These are phyloP conservation scores for Acrocera orbiculus DNA, from an alignment of 2,888 invertebrate species.

Conservation along the genomic window DNA sequence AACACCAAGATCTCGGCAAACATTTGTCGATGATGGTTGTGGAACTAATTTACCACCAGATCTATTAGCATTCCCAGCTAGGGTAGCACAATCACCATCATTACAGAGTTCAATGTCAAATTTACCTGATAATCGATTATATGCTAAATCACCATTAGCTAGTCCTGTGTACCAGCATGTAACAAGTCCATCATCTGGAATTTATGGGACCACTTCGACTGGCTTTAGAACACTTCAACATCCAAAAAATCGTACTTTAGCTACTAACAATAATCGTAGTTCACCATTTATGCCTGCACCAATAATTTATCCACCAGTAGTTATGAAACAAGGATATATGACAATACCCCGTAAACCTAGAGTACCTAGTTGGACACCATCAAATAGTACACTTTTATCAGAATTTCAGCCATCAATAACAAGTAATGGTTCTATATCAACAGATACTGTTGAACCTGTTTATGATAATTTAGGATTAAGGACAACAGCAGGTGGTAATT, in stretches of 20 bases:
- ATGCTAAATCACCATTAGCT: constrained; percentile 32
- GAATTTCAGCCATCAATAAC: constrained; percentile 21
- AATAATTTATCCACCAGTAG: constrained; percentile 41
- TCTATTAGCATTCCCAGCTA: constrained; percentile 57
- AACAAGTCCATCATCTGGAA: constrained; percentile 21
- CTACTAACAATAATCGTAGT: constrained; percentile 24
- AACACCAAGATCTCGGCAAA: constrained; percentile 34
- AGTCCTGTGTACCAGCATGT: constrained; percentile 44
- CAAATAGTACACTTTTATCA: constrained; percentile 35
- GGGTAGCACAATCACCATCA: constrained; percentile 53
- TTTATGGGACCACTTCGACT: constrained; percentile 28
- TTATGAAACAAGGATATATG: constrained; percentile 58
- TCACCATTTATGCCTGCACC: constrained; percentile 59
- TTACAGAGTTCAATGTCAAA: constrained; percentile 70
- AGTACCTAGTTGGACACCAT: constrained; percentile 64
- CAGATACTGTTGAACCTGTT: constrained; percentile 40
- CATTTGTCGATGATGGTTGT: constrained; percentile 31
- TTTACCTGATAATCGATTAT: constrained; percentile 39
- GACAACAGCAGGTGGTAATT: constrained; percentile 76
- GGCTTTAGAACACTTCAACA: constrained; percentile 67
- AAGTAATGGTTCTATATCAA: constrained; percentile 13
- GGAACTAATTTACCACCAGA: constrained; percentile 61
- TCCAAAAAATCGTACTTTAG: constrained; percentile 35
- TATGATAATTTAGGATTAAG: constrained; percentile 73
- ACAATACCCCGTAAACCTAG: constrained; percentile 71